Conservation (phyloP, 2,113 vertebrate species). For the Myiozetetes cayanensis region DNA sequence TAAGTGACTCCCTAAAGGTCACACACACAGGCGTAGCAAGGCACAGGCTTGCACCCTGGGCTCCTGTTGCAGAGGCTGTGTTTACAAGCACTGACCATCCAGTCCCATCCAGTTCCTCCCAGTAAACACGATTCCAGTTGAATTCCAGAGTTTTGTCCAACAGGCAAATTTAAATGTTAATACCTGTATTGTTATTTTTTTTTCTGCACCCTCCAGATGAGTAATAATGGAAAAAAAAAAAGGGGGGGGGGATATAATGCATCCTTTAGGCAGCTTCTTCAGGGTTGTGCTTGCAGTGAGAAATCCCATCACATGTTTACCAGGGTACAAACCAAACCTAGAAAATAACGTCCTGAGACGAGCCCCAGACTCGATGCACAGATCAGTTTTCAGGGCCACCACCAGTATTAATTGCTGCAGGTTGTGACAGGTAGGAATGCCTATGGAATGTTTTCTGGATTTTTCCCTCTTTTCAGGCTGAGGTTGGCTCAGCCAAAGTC, state of each 20-base stretch:
- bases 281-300: not conserved
- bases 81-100: conserved; percentile 15
- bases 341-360: not conserved
- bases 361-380: not conserved
- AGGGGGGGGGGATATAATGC: not conserved
- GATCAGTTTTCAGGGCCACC: not conserved
- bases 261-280: not conserved
- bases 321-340: not conserved
- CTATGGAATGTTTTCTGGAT: not conserved
- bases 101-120: not conserved
- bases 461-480: not conserved
- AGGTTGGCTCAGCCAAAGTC: not conserved
- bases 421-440: conserved; percentile 42
- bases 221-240: not conserved
- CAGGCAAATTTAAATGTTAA: not conserved
- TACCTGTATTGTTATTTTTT: not conserved
- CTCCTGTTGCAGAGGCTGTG: conserved; percentile 8
- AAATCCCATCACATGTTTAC: not conserved
- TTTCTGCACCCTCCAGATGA: not conserved
- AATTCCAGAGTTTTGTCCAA: not conserved
- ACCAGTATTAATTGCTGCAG: not conserved
- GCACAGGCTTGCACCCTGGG: not conserved
- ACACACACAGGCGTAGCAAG: not conserved
- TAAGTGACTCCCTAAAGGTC: conserved; percentile 62
- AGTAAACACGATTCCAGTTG: not conserved